Evolutionary conservation across 2,888 invertebrate species (phyloP), one percentile per base, ranked within the genome.

Genomic region (Pyrrhosoma nymphula): DNA sequence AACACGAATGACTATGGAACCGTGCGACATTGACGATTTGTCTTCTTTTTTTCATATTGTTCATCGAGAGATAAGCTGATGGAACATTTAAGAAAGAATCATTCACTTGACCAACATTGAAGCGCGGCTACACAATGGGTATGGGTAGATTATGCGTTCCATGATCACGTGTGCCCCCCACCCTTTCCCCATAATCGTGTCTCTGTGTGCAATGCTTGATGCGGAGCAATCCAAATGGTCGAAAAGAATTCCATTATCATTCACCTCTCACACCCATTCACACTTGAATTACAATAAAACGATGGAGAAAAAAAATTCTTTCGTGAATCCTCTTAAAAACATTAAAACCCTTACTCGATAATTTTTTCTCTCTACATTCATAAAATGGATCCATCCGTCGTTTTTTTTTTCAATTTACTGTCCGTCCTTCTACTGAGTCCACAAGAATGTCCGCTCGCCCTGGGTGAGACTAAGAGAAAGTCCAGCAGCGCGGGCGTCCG

Each of bases 211-310:
- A 82, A 82, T 82, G 3, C 14, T 35, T 35, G 35, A 35, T 14
- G 35, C 35, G 35, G 35, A 82, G 82, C 82, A 16, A 82, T 35
- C 30, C 16, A 60, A 82, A 35, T 35, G 35, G 18, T 82, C 14
- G 30, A 82, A 35, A 35, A n/a, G 0, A 30, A 82, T 82, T 14
- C 30, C 82, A 82, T 35, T 16, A 30, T 35, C 30, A 82, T 35
- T 35, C 82, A 82, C 4, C 82, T 14, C 82, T 14, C 35, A 82
- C 14, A 18, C 35, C 35, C 30, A 82, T 14, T 82, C 35, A 35
- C 82, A 82, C 82, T 16, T 35, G 82, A 82, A 82, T 82, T 35
- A 82, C 30, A 82, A 82, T 35, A 26, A 82, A 82, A 82, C 82
- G n/a, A 30, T 82, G 30, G 82, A 82, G 82, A 82, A 35, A 82